Base-by-base conservation (phyloP, 1,140 invertebrate species). In the Diorhabda sublineata region DNA sequence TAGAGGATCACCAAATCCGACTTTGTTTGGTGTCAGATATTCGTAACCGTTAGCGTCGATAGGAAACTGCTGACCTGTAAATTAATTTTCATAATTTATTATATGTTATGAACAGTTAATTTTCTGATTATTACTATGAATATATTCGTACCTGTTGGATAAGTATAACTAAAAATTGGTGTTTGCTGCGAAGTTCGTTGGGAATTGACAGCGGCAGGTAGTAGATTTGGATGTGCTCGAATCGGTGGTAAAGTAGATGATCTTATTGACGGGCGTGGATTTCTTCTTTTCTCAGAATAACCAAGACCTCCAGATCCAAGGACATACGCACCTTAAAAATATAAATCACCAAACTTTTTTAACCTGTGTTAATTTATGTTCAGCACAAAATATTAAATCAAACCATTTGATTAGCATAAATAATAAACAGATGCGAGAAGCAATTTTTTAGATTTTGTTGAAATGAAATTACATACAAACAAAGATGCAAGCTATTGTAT, bases 11-110 rank as follows among this genome's bases (percentile, higher is more conserved):
- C 76, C 76, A 63, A 77, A 77, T 9, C 75, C 64, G 26, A 71
- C 69, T n/a, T 62, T 56, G 45, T 68, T 71, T 4, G 74, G 73
- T 41, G 68, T 64, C n/a, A 77, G 65, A 59, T 68, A 71, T 71
- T 77, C 76, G 58, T 77, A 77, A 2, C 73, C 73, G 64, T 77
- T 77, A 56, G 66, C 69, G 66, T 77, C 76, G 8, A 57, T 42
- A 58, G 71, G 68, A 52, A 45, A 58, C n/a, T 42, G 42, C 42
- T 69, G 58, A 41, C 60, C 52, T 66, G 9, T 72, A 45, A 61
- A 61, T 67, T 66, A 42, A 63, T 9, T 52, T 52, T 52, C n/a
- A 52, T 52, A 4, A 26, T 26, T 26, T 26, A 26, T 26, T 26
- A 26, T 26, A 0, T 26, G 1, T 1, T 1, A 26, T 26, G 1